Evolutionary conservation across 2,888 invertebrate genomes (phyloP).

Genomic region (Apomyelois bistriatella): DNA sequence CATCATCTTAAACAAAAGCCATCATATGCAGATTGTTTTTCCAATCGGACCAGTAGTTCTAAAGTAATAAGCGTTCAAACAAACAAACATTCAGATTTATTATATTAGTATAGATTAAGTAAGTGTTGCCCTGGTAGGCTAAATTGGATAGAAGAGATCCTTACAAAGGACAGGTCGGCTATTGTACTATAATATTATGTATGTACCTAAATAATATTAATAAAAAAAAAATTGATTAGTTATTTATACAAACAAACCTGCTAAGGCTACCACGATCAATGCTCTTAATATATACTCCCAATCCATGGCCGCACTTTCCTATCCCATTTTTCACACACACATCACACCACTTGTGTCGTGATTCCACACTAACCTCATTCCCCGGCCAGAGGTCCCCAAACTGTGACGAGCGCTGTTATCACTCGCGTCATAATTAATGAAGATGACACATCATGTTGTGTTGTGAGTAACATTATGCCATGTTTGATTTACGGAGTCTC

Average conservation of each 20-base stretch:
- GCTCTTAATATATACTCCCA: background rate
- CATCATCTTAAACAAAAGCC: no score
- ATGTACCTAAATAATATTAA: background rate
- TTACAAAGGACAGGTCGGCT: no score
- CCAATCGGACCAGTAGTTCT: no score
- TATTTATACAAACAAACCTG: background rate
- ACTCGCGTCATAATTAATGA: background rate
- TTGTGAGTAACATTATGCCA: background rate
- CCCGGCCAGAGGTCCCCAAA: conserved; percentile 51
- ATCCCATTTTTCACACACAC: background rate
- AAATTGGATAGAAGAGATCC: no score
- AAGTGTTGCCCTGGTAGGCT: no score
- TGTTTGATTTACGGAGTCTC: background rate
- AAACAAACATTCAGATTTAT: no score
- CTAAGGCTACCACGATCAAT: background rate
- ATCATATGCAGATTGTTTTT: no score
- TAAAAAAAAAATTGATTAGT: background rate
- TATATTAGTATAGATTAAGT: no score
- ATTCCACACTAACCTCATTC: conserved; percentile 18
- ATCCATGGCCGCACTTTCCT: conserved; percentile 3
- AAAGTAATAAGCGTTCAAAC: no score
- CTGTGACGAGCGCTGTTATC: conserved; percentile 20
- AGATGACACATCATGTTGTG: conserved; percentile 3
- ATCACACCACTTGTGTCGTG: background rate
- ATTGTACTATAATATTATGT: no score